A percentile compares a stretch with the other conserved stretches of the same genome.
Evolutionary conservation across 2,888 invertebrate genomes (phyloP).

Genomic region (Melanchra persicariae): DNA sequence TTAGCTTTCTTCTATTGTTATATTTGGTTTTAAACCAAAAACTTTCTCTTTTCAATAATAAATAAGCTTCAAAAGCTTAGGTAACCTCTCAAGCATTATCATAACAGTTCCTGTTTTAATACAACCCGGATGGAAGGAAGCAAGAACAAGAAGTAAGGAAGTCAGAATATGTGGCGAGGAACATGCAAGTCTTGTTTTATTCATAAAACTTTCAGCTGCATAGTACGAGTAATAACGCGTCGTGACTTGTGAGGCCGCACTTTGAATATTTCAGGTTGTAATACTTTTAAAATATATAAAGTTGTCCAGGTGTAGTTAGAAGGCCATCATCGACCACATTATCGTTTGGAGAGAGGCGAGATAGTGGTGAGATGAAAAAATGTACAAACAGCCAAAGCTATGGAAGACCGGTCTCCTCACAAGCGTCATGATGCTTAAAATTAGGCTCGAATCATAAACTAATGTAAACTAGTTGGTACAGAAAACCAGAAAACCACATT

Average conservation of each 20-base stretch:
- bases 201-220: slow-evolving; percentile 25
- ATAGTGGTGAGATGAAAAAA: no score
- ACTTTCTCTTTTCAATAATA: not conserved
- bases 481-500: no score
- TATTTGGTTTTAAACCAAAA: no score
- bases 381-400: no score
- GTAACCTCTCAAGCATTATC: not conserved
- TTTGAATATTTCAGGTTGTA: not conserved
- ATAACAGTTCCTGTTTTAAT: not conserved
- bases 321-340: no score
- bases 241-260: not conserved
- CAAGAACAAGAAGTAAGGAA: not conserved
- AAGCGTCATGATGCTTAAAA: no score
- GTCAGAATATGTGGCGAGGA: not conserved
- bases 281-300: not conserved
- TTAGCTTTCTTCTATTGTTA: no score
- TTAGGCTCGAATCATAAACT: no score
- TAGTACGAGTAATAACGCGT: not conserved
- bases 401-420: no score
- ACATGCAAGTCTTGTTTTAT: slow-evolving; percentile 35
- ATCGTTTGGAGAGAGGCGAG: no score
- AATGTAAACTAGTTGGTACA: no score
- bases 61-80: not conserved
- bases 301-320: no score
- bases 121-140: not conserved